Base-by-base conservation (phyloP, 2,113 vertebrate species). In the Eubucco bourcierii region DNA sequence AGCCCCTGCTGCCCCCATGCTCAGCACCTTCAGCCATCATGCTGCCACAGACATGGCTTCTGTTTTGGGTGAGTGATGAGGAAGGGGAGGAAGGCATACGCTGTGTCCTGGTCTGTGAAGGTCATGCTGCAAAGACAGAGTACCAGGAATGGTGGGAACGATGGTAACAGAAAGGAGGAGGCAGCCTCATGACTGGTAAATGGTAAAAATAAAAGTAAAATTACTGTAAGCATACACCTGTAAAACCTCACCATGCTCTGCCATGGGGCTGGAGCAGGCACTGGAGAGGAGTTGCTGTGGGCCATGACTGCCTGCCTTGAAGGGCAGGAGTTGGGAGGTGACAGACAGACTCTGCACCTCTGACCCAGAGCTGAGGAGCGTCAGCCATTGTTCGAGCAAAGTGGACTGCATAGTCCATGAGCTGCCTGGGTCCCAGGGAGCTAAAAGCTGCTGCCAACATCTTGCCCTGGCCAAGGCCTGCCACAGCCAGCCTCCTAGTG, bases 351-450 rank as follows among this genome's bases (percentile, higher is more conserved):
- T 53, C 67, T 71, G 67, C 2, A 4, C 39, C 21, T 37, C 68
- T 12, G 24, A 10, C 55, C 6, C 4, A 0, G 37, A 12, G 53
- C 80, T 47, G 37, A 46, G 46, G 33, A 46, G 9, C 29, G 19
- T 31, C 1, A 1, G 27, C 20, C 33, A 6, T 37, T 25, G 39
- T 39, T 34, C 29, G 4, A 1, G 20, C 68, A 63, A 9, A 47
- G 56, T 1, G 7, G 17, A 10, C 50, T 24, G 24, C 1, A 1
- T 24, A 3, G 4, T 25, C 19, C 31, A 5, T 2, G 7, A 56
- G 39, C 67, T 88, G 67, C 60, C 37, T 21, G 66, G 12, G 52
- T 55, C 59, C 24, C 63, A 53, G 85, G 0, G 3, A 80, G 64
- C 19, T 37, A 16, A 60, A 80, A 76, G 29, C 85, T 87, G 55